Base-by-base conservation (phyloP, 2,113 vertebrate species). In the Chauna torquata region DNA sequence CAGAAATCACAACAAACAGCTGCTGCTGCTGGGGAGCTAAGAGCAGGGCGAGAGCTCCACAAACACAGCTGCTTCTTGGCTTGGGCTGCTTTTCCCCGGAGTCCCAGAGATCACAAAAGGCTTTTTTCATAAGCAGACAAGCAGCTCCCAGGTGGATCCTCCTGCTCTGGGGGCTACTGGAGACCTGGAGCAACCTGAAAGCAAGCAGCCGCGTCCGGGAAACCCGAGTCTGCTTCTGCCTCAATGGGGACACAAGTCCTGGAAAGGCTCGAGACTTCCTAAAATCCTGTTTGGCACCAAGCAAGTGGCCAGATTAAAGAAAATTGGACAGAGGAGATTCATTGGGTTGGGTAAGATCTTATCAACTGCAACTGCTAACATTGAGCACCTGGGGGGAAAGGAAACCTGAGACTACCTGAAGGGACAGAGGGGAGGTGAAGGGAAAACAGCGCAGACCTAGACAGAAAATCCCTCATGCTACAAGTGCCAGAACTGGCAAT, bases 61-160 rank as follows among this genome's bases (percentile, higher is more conserved):
- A 95, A 96, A 95, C 93, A 94, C 95, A 95, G 95, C 95, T 97
- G 97, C 93, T 95, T 76, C 92, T 95, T 87, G 94, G 94, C 96
- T 94, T 2, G 0, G 28, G 61, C 52, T 76, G 89, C 16, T 89
- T 87, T 66, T 83, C 93, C 68, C 92, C 54, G 19, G 83, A 81
- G 93, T 47, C 69, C 18, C 61, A 71, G 52, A 82, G 88, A 86
- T 62, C 66, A 94, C 88, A 94, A 92, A 96, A 90, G 94, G 45
- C 85, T 80, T 66, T 93, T 85, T 88, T 94, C 82, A 86, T 64
- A 59, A 75, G 72, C 22, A 84, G 45, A 59, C 15, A 74, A 90
- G 82, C 64, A 93, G 19, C 22, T 88, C 86, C 82, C 94, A 86
- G 90, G 90, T 94, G 92, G 76, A 54, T 83, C 49, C 88, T 88